Conservation (phyloP, 2,113 vertebrate species). For the Manacus vitellinus region DNA sequence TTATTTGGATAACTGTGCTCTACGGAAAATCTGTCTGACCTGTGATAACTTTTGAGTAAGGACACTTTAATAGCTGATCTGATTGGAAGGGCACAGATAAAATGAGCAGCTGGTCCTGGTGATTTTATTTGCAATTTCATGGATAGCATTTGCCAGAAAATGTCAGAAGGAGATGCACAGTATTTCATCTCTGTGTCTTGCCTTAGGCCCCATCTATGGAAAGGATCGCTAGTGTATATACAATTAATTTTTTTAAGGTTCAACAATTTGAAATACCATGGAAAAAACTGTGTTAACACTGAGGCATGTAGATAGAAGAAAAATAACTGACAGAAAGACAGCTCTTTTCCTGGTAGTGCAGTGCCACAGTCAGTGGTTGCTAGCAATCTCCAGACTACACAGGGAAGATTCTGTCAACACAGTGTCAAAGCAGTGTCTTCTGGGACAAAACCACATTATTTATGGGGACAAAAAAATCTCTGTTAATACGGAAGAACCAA, state of each 20-base stretch:
- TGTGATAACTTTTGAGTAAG: background rate
- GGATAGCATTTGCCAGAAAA: slow-evolving; percentile 26
- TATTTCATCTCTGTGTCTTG: slow-evolving; percentile 44
- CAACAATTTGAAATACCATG: slow-evolving; percentile 23
- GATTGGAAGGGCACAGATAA: slow-evolving; percentile 5
- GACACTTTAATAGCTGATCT: background rate
- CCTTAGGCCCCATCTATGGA: slow-evolving; percentile 25
- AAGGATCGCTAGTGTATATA: slow-evolving; percentile 45
- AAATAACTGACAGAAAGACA: slow-evolving; percentile 17
- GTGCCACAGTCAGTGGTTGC: background rate
- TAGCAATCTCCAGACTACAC: background rate
- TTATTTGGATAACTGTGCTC: background rate
- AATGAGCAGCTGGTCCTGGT: slow-evolving; percentile 21
- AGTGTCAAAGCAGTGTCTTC: background rate
- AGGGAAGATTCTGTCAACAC: background rate
- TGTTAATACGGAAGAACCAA: background rate
- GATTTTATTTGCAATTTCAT: slow-evolving; percentile 56
- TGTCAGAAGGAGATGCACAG: background rate
- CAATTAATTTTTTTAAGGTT: slow-evolving; percentile 50
- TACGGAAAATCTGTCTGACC: slow-evolving; percentile 17
- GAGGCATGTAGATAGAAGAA: background rate
- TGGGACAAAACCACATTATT: background rate
- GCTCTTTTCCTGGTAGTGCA: background rate
- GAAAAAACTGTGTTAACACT: background rate
- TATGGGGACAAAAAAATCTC: background rate